Conservation (phyloP, 2,888 invertebrate species). For the Nymphalis c-album region DNA sequence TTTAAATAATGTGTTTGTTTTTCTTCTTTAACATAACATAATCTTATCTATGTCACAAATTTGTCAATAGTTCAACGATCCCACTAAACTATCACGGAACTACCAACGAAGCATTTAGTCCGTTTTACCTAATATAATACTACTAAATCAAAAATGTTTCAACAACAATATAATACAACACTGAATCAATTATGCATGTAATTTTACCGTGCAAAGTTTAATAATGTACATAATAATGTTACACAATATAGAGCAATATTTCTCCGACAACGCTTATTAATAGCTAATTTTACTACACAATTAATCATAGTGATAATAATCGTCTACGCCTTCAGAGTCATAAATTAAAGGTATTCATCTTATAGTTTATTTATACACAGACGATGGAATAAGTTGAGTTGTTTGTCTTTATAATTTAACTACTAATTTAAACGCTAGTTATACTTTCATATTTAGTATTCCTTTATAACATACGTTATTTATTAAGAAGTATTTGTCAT, state of each 20-base stretch:
- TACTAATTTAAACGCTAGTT: not conserved
- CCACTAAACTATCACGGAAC: too few relatives aligned
- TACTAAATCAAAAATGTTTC: not conserved
- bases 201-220: constrained; percentile 1
- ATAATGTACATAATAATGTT: not conserved
- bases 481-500: too few relatives aligned
- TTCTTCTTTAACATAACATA: too few relatives aligned
- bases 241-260: constrained; percentile 5
- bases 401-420: constrained; percentile 1
- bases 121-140: too few relatives aligned
- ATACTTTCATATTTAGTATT: too few relatives aligned
- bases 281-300: constrained; percentile 33
- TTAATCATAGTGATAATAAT: constrained; percentile 34
- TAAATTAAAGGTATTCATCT: constrained; percentile 33
- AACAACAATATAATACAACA: not conserved
- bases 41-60: too few relatives aligned
- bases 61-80: too few relatives aligned
- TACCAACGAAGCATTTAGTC: too few relatives aligned
- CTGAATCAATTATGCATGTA: not conserved
- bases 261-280: constrained; percentile 23
- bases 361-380: constrained; percentile 4
- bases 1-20: too few relatives aligned
- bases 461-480: too few relatives aligned
- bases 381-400: constrained; percentile 8
- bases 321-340: constrained; percentile 22